A percentile compares a stretch with the other conserved stretches of the same genome.
phyloP scores from a whole-genome alignment of 2,113 vertebrate species.

The Otus sunia region DNA sequence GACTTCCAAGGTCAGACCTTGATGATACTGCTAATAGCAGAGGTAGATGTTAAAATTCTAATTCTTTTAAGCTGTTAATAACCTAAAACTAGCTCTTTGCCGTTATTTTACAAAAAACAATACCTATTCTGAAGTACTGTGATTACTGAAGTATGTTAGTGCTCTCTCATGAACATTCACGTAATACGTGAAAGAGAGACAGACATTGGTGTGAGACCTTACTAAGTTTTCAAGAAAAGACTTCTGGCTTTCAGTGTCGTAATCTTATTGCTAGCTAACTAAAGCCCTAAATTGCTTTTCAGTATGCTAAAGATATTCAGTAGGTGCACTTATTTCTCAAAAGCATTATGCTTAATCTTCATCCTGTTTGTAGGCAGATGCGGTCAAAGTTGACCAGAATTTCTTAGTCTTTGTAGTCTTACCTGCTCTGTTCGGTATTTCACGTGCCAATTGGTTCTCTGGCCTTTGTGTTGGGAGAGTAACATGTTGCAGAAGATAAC shows the following conservation, averaged over 20 bases:
- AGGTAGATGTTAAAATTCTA: background rate
- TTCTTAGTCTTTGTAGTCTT: background rate
- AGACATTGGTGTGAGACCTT: background rate
- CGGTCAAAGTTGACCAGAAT: background rate
- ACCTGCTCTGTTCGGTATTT: background rate
- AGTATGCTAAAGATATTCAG: background rate
- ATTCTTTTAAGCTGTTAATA: background rate
- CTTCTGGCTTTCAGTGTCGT: background rate
- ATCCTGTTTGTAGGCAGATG: background rate
- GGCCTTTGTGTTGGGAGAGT: background rate
- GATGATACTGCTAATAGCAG: background rate
- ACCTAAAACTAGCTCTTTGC: rapidly evolving
- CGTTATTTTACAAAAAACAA: background rate
- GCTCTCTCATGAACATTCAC: background rate
- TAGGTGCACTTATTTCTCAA: background rate
- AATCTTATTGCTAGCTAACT: background rate
- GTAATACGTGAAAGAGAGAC: background rate
- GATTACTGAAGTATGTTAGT: background rate
- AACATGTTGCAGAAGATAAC: background rate
- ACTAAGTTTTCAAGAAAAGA: background rate
- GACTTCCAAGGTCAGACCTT: background rate
- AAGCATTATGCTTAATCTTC: background rate
- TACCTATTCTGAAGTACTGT: rapidly evolving
- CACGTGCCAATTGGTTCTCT: background rate
- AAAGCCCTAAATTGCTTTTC: background rate